Evolutionary conservation across 2,113 vertebrate genomes (phyloP).

Genomic region (Lycocorax pyrrhopterus): DNA sequence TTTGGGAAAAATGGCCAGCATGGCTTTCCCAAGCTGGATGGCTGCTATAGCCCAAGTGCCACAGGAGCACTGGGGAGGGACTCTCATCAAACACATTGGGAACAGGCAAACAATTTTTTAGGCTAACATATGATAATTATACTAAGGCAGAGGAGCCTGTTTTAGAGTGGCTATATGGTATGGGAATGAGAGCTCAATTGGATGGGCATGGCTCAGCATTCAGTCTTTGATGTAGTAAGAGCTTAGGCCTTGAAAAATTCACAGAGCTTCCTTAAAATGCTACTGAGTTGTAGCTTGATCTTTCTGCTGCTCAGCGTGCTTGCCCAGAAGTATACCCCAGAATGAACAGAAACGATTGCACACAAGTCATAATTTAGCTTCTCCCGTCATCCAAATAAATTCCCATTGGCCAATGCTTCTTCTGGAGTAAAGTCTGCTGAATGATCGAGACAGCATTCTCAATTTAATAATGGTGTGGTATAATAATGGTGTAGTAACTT

Average conservation of each 20-base stretch:
- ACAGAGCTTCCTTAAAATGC: neutral
- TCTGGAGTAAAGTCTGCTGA: neutral
- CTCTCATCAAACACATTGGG: rapidly evolving
- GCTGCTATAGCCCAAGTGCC: rapidly evolving
- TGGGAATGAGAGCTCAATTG: neutral
- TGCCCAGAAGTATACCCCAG: neutral
- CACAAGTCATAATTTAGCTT: neutral
- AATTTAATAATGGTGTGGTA: neutral
- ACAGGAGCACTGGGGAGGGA: rapidly evolving
- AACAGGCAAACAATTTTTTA: neutral
- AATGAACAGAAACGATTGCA: neutral
- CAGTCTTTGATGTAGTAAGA: neutral
- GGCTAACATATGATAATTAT: neutral
- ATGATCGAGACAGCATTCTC: neutral
- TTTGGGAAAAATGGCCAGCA: neutral
- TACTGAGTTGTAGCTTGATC: neutral
- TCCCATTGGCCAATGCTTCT: neutral
- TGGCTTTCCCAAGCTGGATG: neutral
- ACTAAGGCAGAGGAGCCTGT: neutral
- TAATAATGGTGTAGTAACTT: neutral
- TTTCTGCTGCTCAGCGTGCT: neutral
- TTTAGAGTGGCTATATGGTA: neutral
- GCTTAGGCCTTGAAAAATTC: neutral
- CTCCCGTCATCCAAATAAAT: neutral
- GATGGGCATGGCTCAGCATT: neutral